Conservation (phyloP, 1,140 invertebrate species). For the Trichonephila clavata region DNA sequence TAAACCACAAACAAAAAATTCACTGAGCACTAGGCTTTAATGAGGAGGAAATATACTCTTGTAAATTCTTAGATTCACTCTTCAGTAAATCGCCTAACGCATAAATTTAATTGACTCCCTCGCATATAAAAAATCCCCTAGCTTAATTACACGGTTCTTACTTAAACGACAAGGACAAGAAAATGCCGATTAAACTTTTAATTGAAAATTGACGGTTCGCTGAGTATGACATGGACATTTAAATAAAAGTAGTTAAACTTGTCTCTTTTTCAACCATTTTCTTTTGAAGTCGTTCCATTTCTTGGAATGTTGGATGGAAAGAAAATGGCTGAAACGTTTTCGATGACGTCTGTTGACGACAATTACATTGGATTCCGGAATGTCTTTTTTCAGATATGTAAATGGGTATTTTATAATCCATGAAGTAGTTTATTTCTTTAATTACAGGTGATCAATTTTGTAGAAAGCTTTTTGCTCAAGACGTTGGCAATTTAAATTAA, state of each 20-base stretch:
- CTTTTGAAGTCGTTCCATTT: neutral
- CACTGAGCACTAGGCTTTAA: neutral
- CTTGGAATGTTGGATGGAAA: neutral
- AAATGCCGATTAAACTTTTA: conserved; percentile 41
- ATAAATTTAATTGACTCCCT: conserved; percentile 30
- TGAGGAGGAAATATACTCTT: conserved; percentile 27
- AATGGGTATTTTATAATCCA: conserved; percentile 1
- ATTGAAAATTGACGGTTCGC: conserved; percentile 33
- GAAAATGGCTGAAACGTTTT: neutral
- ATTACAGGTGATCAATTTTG: too few relatives aligned
- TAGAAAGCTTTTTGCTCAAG: too few relatives aligned
- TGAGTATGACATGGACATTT: conserved; percentile 38
- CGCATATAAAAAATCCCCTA: neutral
- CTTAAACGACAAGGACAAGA: conserved; percentile 34
- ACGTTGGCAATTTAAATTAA: too few relatives aligned
- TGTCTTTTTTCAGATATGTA: neutral
- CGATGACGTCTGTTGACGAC: neutral
- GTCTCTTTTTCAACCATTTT: neutral
- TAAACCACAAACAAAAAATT: neutral
- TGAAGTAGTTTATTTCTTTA: neutral
- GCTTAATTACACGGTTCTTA: conserved; percentile 25
- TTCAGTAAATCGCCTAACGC: conserved; percentile 13
- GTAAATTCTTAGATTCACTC: conserved; percentile 18
- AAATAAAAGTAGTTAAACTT: conserved; percentile 24
- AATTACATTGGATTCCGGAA: neutral